A percentile compares a stretch with the other conserved stretches of the same genome.
Evolutionary conservation across 2,888 invertebrate genomes (phyloP).

Genomic region (Acanthosoma haemorrhoidale): DNA sequence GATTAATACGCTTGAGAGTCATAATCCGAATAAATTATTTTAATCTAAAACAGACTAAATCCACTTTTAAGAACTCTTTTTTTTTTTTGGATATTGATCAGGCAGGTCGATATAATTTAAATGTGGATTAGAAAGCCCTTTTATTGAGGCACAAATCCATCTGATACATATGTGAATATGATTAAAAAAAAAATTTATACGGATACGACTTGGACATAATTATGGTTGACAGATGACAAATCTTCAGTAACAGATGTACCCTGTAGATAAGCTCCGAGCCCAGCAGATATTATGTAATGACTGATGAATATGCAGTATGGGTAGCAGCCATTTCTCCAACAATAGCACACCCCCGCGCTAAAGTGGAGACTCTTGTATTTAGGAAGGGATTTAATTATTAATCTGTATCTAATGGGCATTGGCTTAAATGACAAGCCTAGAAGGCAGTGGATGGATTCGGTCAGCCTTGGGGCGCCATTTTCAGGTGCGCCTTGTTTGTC

Average conservation of each 20-base stretch:
- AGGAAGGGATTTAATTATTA: background rate
- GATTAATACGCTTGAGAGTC: background rate
- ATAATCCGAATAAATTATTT: background rate
- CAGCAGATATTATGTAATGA: background rate
- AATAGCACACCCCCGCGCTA: background rate
- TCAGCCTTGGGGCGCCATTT: background rate
- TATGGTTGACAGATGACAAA: conserved; percentile 12
- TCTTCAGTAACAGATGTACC: background rate
- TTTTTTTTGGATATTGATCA: background rate
- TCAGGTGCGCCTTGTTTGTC: background rate
- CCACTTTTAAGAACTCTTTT: background rate
- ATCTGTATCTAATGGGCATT: background rate
- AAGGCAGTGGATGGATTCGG: too few relatives aligned
- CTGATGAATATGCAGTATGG: background rate
- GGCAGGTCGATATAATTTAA: background rate
- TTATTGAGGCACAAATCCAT: conserved; percentile 1
- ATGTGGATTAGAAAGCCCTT: background rate
- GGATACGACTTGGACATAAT: background rate
- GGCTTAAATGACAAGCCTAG: background rate
- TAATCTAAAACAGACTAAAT: background rate
- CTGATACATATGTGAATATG: conserved; percentile 8
- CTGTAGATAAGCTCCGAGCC: background rate
- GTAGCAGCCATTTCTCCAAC: background rate
- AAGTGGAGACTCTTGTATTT: conserved; percentile 9
- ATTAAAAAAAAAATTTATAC: background rate